phyloP scores from a whole-genome alignment of 2,113 vertebrate species.

The Syngnathoides biaculeatus region DNA sequence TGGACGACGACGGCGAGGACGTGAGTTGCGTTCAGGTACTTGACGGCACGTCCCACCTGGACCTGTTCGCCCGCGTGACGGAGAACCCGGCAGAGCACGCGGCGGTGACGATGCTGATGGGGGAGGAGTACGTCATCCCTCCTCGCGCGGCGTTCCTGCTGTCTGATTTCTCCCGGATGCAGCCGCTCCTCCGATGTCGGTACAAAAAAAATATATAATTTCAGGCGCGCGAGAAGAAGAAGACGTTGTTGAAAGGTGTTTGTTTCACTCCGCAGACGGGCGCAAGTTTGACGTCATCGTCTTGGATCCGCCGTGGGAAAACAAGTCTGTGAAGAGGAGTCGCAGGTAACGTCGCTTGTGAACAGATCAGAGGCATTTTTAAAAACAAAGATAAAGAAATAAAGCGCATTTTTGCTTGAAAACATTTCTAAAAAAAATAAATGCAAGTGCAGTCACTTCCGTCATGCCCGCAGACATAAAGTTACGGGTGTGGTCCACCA shows the following conservation, averaged over 20 bases:
- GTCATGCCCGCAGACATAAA: too few species aligned
- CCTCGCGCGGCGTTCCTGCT: slow-evolving; percentile 85
- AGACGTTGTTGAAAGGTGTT: background rate
- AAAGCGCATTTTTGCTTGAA: too few species aligned
- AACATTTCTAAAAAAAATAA: too few species aligned
- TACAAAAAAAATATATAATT: slow-evolving; percentile 21
- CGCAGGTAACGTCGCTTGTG: slow-evolving; percentile 71
- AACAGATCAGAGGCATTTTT: too few species aligned
- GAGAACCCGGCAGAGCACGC: slow-evolving; percentile 74
- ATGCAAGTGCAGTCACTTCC: too few species aligned
- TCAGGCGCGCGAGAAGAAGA: background rate
- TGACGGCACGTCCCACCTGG: slow-evolving; percentile 62
- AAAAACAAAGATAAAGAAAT: too few species aligned
- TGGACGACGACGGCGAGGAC: slow-evolving; percentile 51
- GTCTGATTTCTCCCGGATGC: slow-evolving; percentile 84
- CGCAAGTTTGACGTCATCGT: slow-evolving; percentile 85
- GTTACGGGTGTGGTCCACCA: too few species aligned
- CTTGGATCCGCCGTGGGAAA: slow-evolving; percentile 94
- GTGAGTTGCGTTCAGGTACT: slow-evolving; percentile 48
- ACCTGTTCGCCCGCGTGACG: slow-evolving; percentile 76
- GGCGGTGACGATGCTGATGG: slow-evolving; percentile 78
- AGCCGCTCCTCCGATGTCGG: slow-evolving; percentile 86
- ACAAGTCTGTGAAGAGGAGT: slow-evolving; percentile 96
- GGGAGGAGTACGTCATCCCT: slow-evolving; percentile 86
- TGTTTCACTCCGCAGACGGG: slow-evolving; percentile 67